Conservation (phyloP, 2,113 vertebrate genomes). For the Myrmecobius fasciatus region DNA sequence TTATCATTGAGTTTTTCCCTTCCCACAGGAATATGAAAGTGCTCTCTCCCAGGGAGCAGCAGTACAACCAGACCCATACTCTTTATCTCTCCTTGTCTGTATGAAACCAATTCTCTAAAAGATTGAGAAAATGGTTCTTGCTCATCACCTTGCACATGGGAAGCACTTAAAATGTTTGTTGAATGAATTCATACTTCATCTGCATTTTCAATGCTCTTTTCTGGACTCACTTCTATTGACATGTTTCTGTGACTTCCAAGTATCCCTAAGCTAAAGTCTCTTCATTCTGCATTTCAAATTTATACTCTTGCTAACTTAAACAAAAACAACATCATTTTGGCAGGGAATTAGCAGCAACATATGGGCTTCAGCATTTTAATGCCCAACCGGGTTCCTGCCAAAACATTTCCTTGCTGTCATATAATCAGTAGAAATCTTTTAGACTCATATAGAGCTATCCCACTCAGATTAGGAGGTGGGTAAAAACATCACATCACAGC, state of each 20-base stretch:
- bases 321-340: slow-evolving; percentile 77
- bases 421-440: slow-evolving; percentile 73
- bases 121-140: neutral
- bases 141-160: neutral
- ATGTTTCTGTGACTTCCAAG: slow-evolving; percentile 52
- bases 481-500: slow-evolving; percentile 23
- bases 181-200: neutral
- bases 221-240: slow-evolving; percentile 41
- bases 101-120: neutral
- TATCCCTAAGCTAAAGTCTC: slow-evolving; percentile 60
- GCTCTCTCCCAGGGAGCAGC: neutral
- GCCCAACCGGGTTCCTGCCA: slow-evolving; percentile 78
- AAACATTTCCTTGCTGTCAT: slow-evolving; percentile 79
- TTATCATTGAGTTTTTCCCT: neutral
- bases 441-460: slow-evolving; percentile 73
- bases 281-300: slow-evolving; percentile 73
- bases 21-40: neutral
- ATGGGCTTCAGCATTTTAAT: slow-evolving; percentile 78
- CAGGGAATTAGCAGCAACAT: slow-evolving; percentile 78
- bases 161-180: neutral
- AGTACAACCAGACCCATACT: neutral
- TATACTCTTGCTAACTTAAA: slow-evolving; percentile 65
- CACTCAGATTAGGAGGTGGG: slow-evolving; percentile 48
- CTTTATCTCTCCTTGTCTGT: neutral
- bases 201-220: slow-evolving; percentile 29